Evolutionary conservation across 2,888 invertebrate genomes (phyloP).

Genomic region (Nezara viridula): DNA sequence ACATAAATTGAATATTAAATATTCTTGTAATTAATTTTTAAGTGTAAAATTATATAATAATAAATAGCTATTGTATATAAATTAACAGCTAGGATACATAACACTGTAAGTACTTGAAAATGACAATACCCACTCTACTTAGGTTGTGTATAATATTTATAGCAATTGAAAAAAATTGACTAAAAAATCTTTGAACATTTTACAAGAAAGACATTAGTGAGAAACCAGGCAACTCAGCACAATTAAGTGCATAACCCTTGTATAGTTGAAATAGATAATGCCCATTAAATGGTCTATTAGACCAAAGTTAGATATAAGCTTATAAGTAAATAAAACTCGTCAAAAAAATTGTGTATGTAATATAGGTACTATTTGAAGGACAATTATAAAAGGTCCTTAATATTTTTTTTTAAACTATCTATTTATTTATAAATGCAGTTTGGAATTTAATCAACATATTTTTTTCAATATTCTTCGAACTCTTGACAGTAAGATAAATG

Average conservation of each 20-base stretch:
- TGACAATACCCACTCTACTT: conserved; percentile 58
- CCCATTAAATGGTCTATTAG: conserved; percentile 17
- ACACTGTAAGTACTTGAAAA: conserved; percentile 53
- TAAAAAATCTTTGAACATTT: conserved; percentile 39
- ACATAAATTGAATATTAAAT: neutral
- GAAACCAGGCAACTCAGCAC: conserved; percentile 38
- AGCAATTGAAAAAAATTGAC: neutral
- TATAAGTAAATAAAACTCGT: conserved; percentile 51
- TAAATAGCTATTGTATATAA: conserved; percentile 48
- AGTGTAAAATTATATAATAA: neutral
- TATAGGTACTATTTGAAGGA: conserved; percentile 42
- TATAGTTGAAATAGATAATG: conserved; percentile 50
- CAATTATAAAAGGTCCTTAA: neutral
- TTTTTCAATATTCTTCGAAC: neutral
- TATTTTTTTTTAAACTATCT: neutral
- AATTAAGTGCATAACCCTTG: conserved; percentile 21
- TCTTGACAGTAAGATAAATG: neutral
- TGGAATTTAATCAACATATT: neutral
- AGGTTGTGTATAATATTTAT: conserved; percentile 54
- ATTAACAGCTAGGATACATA: conserved; percentile 34
- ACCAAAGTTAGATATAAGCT: conserved; percentile 34
- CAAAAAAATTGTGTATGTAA: conserved; percentile 57
- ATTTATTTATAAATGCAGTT: neutral
- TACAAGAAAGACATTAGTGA: conserved; percentile 57
- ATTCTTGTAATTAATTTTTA: conserved; percentile 38